Percentiles rank a stretch among this genome's conserved stretches.
These are phyloP conservation scores for Lasius fuliginosus DNA, from an alignment of 2,888 invertebrate genomes.

Conservation along the genomic window DNA sequence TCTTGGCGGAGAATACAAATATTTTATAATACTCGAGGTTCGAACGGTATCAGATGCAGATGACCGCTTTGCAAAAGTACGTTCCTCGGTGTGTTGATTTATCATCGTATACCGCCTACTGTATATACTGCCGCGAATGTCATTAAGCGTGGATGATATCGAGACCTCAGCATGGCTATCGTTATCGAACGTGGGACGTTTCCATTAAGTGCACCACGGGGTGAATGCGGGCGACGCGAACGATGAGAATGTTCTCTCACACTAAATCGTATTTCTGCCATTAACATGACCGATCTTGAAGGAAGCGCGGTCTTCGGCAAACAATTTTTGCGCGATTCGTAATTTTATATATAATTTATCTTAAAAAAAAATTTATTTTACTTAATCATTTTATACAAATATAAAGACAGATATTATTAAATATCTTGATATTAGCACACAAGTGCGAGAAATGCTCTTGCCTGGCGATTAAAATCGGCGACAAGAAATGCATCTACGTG, in stretches of 20 bases:
- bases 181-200: constrained; percentile 36
- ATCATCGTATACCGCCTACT: constrained; percentile 59
- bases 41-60: constrained; percentile 53
- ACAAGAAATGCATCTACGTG: constrained; percentile 53
- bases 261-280: constrained; percentile 48
- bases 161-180: constrained; percentile 48
- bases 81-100: constrained; percentile 61
- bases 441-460: constrained; percentile 25
- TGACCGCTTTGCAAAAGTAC: constrained; percentile 52
- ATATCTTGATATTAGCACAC: background rate
- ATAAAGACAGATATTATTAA: constrained; percentile 3
- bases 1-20: constrained; percentile 13
- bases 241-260: constrained; percentile 20
- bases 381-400: background rate
- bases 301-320: constrained; percentile 13
- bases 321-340: constrained; percentile 20
- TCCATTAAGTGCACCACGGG: constrained; percentile 57
- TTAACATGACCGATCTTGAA: constrained; percentile 33
- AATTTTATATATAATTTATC: background rate
- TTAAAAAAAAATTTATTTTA: background rate
- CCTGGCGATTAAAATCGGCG: constrained; percentile 37
- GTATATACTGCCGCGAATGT: constrained; percentile 59
- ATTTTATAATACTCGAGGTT: constrained; percentile 9
- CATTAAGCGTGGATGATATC: constrained; percentile 68
- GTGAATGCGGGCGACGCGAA: constrained; percentile 33